These are phyloP conservation scores for Neoaliturus tenellus DNA, from an alignment of 2,888 invertebrate species.

Conservation along the genomic window DNA sequence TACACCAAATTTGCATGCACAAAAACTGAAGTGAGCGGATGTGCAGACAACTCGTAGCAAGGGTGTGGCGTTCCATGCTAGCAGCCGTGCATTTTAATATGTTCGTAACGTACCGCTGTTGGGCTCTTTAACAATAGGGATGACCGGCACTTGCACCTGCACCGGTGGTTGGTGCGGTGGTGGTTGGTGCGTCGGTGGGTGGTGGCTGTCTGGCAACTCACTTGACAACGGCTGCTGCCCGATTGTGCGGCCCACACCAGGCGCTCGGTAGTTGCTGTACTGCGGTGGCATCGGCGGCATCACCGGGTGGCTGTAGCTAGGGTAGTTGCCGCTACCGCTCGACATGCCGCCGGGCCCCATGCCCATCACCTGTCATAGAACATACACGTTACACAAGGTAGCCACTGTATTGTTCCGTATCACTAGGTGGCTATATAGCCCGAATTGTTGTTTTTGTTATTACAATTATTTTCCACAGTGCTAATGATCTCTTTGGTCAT, in stretches of 20 bases:
- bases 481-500: too few relatives aligned
- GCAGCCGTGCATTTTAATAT: constrained; percentile 4
- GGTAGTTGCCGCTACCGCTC: constrained; percentile 76
- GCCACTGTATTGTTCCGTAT: too few relatives aligned
- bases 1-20: too few relatives aligned
- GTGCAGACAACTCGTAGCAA: constrained; percentile 53
- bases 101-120: constrained; percentile 50
- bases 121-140: constrained; percentile 54
- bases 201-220: constrained; percentile 74
- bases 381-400: too few relatives aligned
- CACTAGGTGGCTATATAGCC: too few relatives aligned
- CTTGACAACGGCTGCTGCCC: constrained; percentile 75
- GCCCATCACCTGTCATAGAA: constrained; percentile 4
- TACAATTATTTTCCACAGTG: too few relatives aligned
- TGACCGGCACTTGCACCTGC: constrained; percentile 22
- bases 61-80: background rate
- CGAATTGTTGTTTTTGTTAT: too few relatives aligned
- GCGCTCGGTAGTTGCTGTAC: constrained; percentile 70
- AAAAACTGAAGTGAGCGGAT: too few relatives aligned
- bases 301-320: constrained; percentile 30
- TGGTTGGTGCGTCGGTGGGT: constrained; percentile 30
- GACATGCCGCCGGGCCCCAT: constrained; percentile 73
- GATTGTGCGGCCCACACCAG: constrained; percentile 74
- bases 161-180: constrained; percentile 33
- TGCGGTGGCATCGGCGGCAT: constrained; percentile 45